phyloP scores from a whole-genome alignment of 1,140 invertebrate genomes.

The Eriosoma lanigerum region DNA sequence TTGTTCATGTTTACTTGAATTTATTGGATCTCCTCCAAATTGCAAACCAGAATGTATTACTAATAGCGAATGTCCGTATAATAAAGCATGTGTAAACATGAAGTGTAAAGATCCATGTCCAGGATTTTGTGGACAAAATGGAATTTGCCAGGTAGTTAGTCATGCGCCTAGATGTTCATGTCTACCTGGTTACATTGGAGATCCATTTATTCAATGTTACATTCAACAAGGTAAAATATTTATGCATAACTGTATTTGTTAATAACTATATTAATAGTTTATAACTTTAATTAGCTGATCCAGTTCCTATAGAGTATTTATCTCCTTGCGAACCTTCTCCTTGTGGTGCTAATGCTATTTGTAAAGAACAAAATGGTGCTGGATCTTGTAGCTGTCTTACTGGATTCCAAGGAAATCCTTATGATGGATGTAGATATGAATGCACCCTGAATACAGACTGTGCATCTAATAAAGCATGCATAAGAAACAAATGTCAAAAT shows the following conservation, averaged over 20 bases:
- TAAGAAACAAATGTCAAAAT: constrained; percentile 70
- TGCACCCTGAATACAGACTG: constrained; percentile 73
- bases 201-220: constrained; percentile 71
- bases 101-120: constrained; percentile 65
- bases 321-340: constrained; percentile 71
- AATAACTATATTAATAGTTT: no score
- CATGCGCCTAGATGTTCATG: constrained; percentile 70
- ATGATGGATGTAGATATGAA: constrained; percentile 73
- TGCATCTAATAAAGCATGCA: constrained; percentile 68
- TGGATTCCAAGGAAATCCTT: constrained; percentile 76
- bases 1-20: constrained; percentile 63
- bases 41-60: constrained; percentile 64
- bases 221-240: constrained; percentile 40
- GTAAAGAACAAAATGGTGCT: constrained; percentile 67
- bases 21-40: constrained; percentile 60
- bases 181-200: constrained; percentile 67
- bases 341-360: constrained; percentile 74
- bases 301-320: constrained; percentile 55
- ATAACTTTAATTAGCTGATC: constrained; percentile 52
- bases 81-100: constrained; percentile 63
- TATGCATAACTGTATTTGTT: no score
- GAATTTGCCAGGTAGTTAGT: constrained; percentile 70
- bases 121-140: constrained; percentile 63
- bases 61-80: constrained; percentile 62
- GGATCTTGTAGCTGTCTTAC: constrained; percentile 71